Evolutionary conservation across 2,888 invertebrate genomes (phyloP).

Genomic region (Microdon myrmicae): DNA sequence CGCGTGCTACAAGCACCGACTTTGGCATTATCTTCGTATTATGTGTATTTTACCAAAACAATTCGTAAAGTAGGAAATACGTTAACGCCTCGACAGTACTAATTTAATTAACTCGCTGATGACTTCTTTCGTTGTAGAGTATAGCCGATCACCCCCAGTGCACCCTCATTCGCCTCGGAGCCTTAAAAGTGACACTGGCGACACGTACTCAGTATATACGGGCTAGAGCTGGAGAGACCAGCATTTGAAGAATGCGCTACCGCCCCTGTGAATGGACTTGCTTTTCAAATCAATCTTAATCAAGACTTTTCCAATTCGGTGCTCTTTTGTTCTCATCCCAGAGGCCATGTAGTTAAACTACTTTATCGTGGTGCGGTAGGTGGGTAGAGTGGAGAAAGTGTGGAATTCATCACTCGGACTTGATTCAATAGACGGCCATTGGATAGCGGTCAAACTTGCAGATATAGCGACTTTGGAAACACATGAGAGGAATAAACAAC

Average conservation of each 20-base stretch:
- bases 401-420: too few species aligned
- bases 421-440: too few species aligned
- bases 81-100: slow-evolving; percentile 35
- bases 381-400: too few species aligned
- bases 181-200: slow-evolving; percentile 9
- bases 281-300: slow-evolving; percentile 52
- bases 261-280: slow-evolving; percentile 49
- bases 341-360: slow-evolving; percentile 25
- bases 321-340: background rate
- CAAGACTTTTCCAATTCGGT: slow-evolving; percentile 29
- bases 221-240: slow-evolving; percentile 1
- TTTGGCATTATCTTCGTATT: background rate
- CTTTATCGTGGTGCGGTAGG: slow-evolving; percentile 19
- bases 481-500: too few species aligned
- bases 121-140: slow-evolving; percentile 5
- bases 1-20: slow-evolving; percentile 23
- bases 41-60: too few species aligned
- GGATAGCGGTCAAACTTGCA: too few species aligned
- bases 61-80: slow-evolving; percentile 17
- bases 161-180: slow-evolving; percentile 1
- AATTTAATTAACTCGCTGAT: slow-evolving; percentile 44
- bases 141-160: slow-evolving; percentile 6
- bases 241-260: slow-evolving; percentile 48
- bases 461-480: too few species aligned
- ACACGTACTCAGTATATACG: slow-evolving; percentile 11